phyloP scores from a whole-genome alignment of 2,113 vertebrate genomes.

The Hyaena hyaena region DNA sequence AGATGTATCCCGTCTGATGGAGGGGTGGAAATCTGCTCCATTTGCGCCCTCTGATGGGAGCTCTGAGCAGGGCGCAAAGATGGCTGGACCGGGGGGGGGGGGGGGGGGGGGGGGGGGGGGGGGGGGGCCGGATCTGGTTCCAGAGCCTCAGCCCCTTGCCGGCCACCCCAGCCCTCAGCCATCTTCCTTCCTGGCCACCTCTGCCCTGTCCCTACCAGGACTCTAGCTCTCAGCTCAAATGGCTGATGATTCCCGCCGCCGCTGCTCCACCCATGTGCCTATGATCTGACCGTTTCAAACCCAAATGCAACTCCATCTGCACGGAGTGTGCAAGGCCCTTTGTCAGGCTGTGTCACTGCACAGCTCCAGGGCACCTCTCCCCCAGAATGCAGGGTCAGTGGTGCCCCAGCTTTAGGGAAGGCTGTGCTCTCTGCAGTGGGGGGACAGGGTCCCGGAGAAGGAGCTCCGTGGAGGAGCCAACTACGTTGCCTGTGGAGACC shows the following conservation, averaged over 20 bases:
- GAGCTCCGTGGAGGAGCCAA: background rate
- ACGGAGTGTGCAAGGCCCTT: background rate
- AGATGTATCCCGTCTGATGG: too few species aligned
- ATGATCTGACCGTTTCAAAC: background rate
- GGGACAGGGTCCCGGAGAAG: background rate
- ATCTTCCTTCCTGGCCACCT: background rate
- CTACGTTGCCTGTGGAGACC: fast-evolving
- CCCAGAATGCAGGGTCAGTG: background rate
- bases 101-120: too few species aligned
- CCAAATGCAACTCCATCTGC: background rate
- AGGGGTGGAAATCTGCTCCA: too few species aligned
- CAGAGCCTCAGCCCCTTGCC: background rate
- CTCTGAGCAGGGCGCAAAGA: too few species aligned
- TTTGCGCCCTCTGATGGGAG: too few species aligned
- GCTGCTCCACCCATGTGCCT: fast-evolving
- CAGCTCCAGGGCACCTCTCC: background rate
- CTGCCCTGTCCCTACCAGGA: background rate
- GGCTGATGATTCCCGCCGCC: background rate
- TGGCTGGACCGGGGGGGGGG: too few species aligned
- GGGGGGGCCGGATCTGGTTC: background rate
- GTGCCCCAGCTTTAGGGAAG: background rate
- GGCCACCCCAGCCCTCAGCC: background rate
- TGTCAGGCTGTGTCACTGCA: background rate
- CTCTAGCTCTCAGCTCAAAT: background rate
- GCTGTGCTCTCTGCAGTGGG: background rate